These are phyloP conservation scores for Xyrichtys novacula DNA, from an alignment of 2,797 vertebrate genomes.

Conservation along the genomic window DNA sequence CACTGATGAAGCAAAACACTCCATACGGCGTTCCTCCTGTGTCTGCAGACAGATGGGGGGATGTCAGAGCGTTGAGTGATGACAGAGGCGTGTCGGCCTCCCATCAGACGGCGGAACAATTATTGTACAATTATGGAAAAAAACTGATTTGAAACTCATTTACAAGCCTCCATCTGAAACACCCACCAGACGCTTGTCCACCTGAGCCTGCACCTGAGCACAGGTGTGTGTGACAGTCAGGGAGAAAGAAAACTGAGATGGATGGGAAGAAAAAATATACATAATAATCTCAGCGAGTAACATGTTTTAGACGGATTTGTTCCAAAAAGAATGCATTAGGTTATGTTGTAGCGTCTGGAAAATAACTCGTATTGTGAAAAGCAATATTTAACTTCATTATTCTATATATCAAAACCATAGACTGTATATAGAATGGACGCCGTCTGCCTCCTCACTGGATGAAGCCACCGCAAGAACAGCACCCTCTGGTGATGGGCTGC, in stretches of 20 bases:
- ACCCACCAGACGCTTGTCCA: not conserved
- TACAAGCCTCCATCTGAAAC: not conserved
- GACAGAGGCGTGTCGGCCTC: not conserved
- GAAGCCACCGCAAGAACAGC: no score
- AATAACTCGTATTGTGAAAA: no score
- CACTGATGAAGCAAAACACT: not conserved
- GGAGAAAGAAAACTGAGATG: not conserved
- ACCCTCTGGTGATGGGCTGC: no score
- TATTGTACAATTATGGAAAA: constrained; percentile 17
- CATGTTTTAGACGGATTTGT: no score
- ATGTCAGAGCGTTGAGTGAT: constrained; percentile 5
- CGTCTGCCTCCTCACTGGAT: no score
- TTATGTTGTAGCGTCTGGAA: no score
- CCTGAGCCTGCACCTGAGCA: constrained; percentile 3
- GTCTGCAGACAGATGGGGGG: not conserved
- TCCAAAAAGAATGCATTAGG: no score
- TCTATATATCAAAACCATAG: no score
- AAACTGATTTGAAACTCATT: constrained; percentile 14
- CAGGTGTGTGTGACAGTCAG: not conserved
- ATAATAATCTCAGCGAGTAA: no score
- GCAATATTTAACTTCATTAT: no score
- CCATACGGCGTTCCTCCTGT: not conserved
- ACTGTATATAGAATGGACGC: no score
- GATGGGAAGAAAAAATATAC: no score
- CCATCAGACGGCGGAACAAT: not conserved